A percentile compares a stretch with the other conserved stretches of the same genome.
Conservation (phyloP, 2,113 vertebrate genomes). For the Catharus minimus region DNA sequence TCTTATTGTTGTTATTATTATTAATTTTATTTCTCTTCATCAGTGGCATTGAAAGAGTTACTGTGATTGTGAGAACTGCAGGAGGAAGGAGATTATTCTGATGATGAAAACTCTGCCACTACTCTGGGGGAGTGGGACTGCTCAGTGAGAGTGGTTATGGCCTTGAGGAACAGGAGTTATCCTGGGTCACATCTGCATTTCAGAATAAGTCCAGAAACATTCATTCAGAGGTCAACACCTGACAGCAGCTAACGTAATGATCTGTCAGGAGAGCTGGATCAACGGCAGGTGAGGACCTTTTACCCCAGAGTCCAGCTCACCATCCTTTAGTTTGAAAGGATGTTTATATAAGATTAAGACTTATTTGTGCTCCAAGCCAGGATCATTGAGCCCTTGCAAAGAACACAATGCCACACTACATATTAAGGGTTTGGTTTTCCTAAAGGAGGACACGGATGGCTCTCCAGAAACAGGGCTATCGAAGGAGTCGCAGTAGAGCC, state of each 20-base stretch:
- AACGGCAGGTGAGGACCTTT: not conserved
- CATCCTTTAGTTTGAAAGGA: not conserved
- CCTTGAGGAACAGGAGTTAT: not conserved
- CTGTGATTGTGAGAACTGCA: constrained; percentile 21
- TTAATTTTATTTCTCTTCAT: constrained; percentile 49
- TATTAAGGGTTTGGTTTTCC: not conserved
- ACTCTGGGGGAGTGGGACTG: not conserved
- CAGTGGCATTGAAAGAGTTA: constrained; percentile 33
- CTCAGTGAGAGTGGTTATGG: not conserved
- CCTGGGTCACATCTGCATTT: not conserved
- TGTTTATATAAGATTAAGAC: not conserved
- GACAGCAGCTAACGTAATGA: not conserved
- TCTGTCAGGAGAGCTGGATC: not conserved
- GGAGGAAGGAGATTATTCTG: not conserved
- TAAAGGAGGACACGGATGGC: not conserved
- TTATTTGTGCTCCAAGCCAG: not conserved
- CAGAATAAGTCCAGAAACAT: constrained; percentile 3
- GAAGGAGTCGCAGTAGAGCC: fast-evolving
- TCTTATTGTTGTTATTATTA: constrained; percentile 21
- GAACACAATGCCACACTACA: not conserved
- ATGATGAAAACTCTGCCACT: not conserved
- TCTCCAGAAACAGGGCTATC: not conserved
- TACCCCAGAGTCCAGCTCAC: not conserved
- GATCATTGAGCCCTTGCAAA: not conserved
- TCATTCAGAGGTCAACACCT: not conserved